Percentiles rank a stretch among this genome's conserved stretches.
phyloP scores from a whole-genome alignment of 1,140 invertebrate genomes.

The Nasonia giraulti region DNA sequence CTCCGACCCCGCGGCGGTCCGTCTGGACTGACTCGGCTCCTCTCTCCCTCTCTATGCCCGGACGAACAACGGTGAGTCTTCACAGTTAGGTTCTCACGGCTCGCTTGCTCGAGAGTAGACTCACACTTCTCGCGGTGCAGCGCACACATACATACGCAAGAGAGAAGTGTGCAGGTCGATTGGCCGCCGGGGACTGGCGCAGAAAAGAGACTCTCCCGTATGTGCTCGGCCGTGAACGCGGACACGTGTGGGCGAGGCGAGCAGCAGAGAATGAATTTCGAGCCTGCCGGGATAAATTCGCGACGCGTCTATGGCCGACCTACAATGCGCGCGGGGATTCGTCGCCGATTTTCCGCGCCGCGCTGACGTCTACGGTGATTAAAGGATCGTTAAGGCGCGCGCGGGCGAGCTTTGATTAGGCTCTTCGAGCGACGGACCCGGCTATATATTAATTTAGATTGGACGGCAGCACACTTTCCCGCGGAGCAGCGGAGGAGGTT shows the following conservation, averaged over 20 bases:
- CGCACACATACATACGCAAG: conserved; percentile 28
- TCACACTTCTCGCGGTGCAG: conserved; percentile 41
- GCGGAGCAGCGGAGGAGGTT: not conserved
- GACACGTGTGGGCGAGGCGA: conserved; percentile 56
- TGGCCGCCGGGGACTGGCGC: conserved; percentile 48
- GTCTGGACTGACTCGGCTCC: conserved; percentile 54
- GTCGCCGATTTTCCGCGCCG: not conserved
- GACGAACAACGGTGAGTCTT: conserved; percentile 65
- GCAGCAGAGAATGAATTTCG: conserved; percentile 20
- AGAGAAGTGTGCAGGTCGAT: conserved; percentile 51
- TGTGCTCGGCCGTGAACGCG: conserved; percentile 35
- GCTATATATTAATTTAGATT: conserved; percentile 22
- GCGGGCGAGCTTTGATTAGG: conserved; percentile 5
- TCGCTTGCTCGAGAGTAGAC: conserved; percentile 52
- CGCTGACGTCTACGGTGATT: conserved; percentile 6
- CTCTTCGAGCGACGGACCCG: not conserved
- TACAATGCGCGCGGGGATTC: not conserved
- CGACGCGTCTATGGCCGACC: not conserved
- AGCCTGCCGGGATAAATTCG: conserved; percentile 9
- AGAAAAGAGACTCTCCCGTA: not conserved
- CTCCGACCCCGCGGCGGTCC: conserved; percentile 62
- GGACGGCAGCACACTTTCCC: not conserved
- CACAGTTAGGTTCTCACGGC: conserved; percentile 72
- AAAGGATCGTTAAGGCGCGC: conserved; percentile 24
- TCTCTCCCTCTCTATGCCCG: not conserved